phyloP scores from a whole-genome alignment of 2,888 invertebrate species.

The Trichopria drosophilae region DNA sequence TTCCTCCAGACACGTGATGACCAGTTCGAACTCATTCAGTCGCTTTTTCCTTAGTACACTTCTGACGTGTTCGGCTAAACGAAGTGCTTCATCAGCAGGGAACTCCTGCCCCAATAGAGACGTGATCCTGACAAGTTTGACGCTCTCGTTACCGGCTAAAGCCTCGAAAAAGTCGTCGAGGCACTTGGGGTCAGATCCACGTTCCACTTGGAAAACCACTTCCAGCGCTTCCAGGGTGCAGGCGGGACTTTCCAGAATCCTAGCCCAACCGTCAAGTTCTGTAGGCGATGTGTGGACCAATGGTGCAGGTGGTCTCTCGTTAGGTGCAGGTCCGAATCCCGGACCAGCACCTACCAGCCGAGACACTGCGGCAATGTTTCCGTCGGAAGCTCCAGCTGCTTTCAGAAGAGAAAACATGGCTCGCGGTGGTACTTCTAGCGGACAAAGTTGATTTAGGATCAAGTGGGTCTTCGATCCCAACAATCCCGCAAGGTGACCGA shows the following conservation, averaged over 20 bases:
- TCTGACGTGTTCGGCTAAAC: conserved; percentile 59
- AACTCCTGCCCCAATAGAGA: conserved; percentile 62
- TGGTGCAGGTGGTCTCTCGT: conserved; percentile 48
- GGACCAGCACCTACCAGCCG: conserved; percentile 60
- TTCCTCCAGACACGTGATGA: conserved; percentile 62
- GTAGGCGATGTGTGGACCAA: conserved; percentile 59
- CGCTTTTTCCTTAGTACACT: conserved; percentile 59
- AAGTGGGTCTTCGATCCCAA: conserved; percentile 61
- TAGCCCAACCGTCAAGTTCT: conserved; percentile 62
- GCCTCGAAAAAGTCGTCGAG: conserved; percentile 61
- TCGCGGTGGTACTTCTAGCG: conserved; percentile 61
- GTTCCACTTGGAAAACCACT: conserved; percentile 60
- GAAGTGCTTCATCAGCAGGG: conserved; percentile 60
- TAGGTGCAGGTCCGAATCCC: conserved; percentile 57
- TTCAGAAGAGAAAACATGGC: conserved; percentile 61
- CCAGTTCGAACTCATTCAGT: conserved; percentile 61
- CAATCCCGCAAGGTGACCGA: conserved; percentile 61
- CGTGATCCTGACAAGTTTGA: conserved; percentile 61
- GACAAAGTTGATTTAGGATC: conserved; percentile 60
- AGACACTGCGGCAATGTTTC: conserved; percentile 62
- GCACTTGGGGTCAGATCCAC: conserved; percentile 56
- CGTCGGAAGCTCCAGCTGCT: conserved; percentile 62
- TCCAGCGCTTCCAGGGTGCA: conserved; percentile 61
- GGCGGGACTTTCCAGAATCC: conserved; percentile 59
- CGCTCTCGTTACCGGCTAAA: conserved; percentile 61